phyloP scores from a whole-genome alignment of 1,140 invertebrate genomes.

The Goniozus legneri region DNA sequence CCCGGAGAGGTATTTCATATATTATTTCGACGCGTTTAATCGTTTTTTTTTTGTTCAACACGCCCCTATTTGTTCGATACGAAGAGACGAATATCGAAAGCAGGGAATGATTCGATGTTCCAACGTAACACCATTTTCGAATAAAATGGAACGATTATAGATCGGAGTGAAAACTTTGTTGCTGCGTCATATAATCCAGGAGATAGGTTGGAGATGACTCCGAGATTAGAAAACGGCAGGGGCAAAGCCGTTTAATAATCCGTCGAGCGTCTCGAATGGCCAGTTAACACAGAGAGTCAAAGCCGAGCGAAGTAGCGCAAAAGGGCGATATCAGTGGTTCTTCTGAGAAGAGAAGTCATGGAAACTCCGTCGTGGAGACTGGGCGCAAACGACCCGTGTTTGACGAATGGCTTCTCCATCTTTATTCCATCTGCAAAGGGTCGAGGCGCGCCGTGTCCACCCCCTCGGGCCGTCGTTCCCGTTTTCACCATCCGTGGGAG shows the following conservation, averaged over 20 bases:
- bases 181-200: no score
- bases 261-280: constrained; percentile 36
- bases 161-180: no score
- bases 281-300: constrained; percentile 34
- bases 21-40: no score
- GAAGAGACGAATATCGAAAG: no score
- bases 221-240: constrained; percentile 20
- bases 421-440: constrained; percentile 49
- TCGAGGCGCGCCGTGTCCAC: neutral
- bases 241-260: constrained; percentile 18
- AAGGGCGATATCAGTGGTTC: constrained; percentile 31
- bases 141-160: no score
- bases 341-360: constrained; percentile 20
- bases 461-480: no score
- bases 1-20: no score
- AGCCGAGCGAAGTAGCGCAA: no score
- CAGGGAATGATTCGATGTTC: no score
- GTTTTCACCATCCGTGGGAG: neutral
- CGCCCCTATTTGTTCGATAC: no score
- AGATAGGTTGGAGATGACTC: neutral
- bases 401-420: constrained; percentile 36
- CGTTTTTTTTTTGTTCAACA: no score
- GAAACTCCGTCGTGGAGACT: constrained; percentile 35
- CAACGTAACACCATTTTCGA: no score
- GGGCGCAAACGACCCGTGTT: constrained; percentile 24